Percentiles rank a stretch among this genome's conserved stretches.
Conservation (phyloP, 2,113 vertebrate genomes). For the Zootoca vivipara region DNA sequence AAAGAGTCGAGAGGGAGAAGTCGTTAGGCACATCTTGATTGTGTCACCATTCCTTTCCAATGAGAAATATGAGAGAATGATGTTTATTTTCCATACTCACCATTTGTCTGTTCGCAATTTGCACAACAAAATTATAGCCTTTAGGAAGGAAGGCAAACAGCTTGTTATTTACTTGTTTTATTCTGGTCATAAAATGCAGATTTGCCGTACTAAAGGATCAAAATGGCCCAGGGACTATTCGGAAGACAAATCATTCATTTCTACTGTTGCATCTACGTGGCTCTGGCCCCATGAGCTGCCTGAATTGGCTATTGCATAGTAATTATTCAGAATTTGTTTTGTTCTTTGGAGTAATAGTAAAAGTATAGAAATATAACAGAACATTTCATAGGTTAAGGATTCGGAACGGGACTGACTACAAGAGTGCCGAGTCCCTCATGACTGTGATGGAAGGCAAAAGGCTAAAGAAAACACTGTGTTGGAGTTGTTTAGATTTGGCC, state of each 20-base stretch:
- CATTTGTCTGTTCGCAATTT: background rate
- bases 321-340: background rate
- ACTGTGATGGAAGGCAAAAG: no score
- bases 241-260: background rate
- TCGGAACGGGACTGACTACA: no score
- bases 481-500: no score
- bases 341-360: background rate
- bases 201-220: background rate
- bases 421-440: no score
- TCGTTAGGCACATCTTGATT: background rate
- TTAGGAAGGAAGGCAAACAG: background rate
- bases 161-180: background rate
- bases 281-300: background rate
- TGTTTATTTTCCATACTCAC: background rate
- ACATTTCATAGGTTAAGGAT: background rate
- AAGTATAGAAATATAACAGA: background rate
- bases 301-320: background rate
- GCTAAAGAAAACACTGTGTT: no score
- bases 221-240: background rate
- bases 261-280: background rate
- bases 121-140: background rate
- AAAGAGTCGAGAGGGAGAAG: slow-evolving; percentile 3
- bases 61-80: background rate
- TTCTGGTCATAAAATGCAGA: background rate
- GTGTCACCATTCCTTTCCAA: slow-evolving; percentile 1